Base-by-base conservation (phyloP, 2,888 invertebrate genomes). In the Lagria hirta region DNA sequence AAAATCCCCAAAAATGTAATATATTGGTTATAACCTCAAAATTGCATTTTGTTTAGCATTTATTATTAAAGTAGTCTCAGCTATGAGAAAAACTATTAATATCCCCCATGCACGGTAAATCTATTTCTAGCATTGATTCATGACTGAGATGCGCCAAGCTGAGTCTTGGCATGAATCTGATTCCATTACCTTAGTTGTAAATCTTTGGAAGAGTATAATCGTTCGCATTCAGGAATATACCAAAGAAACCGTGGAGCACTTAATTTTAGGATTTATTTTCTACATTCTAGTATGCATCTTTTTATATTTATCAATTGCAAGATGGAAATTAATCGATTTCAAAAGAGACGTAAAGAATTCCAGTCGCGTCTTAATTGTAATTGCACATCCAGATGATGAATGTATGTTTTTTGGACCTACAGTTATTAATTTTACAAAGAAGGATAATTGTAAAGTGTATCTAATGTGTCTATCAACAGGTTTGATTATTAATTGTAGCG, bases 391-490 rank as follows among this genome's bases (percentile, higher is more conserved):
- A 8, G 98, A 99, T 71, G 98, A 99, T 69, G 98, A 99, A 70
- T 92, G 92, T 58, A 97, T 99, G 98, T 99, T 99, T 71, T 99
- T 99, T 70, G 92, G 94, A 1, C 99, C 99, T 10, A 81, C 88
- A 22, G 82, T 94, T 50, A 78, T 86, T 50, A 78, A 84, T 65
- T 72, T 89, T 45, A 65, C 73, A 1, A 80, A 78, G 54, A 76
- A 81, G 28, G 75, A 79, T 52, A 77, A 79, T 54, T 82, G 82
- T 60, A 77, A 81, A 52, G 82, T 95, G 21, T 86, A 86, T 69
- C 65, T 96, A 36, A 75, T 95, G 34, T 96, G 95, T 70, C 75
- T 96, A 54, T 88, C 92, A 14, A 83, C 84, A 71, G 93, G 93
- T 87, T 26, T 15, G 29, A 10, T 8, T 16, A n/a, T 7, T 22